phyloP scores from a whole-genome alignment of 2,113 vertebrate species.

The Amblyornis subalaris region DNA sequence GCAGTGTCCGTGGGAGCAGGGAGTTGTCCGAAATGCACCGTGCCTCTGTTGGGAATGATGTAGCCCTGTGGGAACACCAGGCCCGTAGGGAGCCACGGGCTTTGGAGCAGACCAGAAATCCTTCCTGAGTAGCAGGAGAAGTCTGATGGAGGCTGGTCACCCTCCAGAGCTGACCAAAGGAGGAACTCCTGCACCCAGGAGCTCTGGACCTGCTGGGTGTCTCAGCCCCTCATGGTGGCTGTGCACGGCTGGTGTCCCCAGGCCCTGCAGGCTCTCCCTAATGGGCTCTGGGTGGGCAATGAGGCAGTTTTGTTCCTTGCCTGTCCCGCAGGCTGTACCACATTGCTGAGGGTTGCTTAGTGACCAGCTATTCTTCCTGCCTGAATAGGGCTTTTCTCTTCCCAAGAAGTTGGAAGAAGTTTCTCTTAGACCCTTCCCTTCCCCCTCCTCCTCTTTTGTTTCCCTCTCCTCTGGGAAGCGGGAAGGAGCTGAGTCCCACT shows the following conservation, averaged over 20 bases:
- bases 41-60: neutral
- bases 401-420: conserved; percentile 35
- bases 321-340: neutral
- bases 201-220: neutral
- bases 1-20: neutral
- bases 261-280: neutral
- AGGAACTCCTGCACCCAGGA: neutral
- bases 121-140: neutral
- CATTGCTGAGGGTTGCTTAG: conserved; percentile 61
- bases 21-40: accelerated
- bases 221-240: neutral
- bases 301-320: neutral
- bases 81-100: accelerated
- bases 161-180: neutral
- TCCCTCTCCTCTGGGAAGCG: neutral
- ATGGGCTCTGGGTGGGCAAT: neutral
- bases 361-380: conserved; percentile 56
- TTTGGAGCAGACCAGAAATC: neutral
- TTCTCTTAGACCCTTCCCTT: conserved; percentile 25
- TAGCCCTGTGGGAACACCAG: neutral
- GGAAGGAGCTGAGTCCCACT: neutral
- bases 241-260: neutral
- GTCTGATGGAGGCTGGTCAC: neutral
- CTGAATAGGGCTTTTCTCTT: conserved; percentile 62
- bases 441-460: conserved; percentile 45